Percentiles rank a stretch among this genome's conserved stretches.
Conservation (phyloP, 2,797 vertebrate species). For the Lagorchestes hirsutus region DNA sequence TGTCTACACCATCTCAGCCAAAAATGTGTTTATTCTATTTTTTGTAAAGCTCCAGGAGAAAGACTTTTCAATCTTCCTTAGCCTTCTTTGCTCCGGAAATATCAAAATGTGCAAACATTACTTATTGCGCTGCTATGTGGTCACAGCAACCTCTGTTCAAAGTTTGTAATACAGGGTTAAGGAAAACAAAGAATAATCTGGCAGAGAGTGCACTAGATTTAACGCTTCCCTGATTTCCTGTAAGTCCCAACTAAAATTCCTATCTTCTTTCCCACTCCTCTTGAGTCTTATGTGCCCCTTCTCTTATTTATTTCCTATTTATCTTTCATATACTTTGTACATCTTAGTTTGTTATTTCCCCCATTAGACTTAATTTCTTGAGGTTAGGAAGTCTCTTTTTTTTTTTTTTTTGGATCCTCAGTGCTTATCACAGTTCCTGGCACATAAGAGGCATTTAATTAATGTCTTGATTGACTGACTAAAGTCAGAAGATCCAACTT, state of each 20-base stretch:
- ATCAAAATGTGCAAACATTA: not conserved
- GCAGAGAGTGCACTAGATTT: not conserved
- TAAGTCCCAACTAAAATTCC: not conserved
- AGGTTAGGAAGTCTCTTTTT: not conserved
- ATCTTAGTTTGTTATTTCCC: not conserved
- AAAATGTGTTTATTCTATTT: not conserved
- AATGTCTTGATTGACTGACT: not conserved
- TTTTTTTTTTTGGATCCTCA: not conserved
- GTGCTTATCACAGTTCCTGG: not conserved
- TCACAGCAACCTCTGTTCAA: not conserved
- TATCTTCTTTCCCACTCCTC: not conserved
- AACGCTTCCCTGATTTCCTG: not conserved
- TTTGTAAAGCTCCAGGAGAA: not conserved
- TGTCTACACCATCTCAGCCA: not conserved
- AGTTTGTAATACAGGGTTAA: not conserved
- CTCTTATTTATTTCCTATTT: not conserved
- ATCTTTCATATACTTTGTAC: not conserved
- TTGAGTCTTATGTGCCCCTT: not conserved
- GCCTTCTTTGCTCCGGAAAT: conserved; percentile 28
- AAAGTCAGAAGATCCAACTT: not conserved
- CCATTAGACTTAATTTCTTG: not conserved
- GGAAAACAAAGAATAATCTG: not conserved
- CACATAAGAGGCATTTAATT: not conserved
- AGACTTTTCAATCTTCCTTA: not conserved
- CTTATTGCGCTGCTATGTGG: not conserved